phyloP scores from a whole-genome alignment of 2,888 invertebrate genomes.

The Lasioglossum oenotherae region DNA sequence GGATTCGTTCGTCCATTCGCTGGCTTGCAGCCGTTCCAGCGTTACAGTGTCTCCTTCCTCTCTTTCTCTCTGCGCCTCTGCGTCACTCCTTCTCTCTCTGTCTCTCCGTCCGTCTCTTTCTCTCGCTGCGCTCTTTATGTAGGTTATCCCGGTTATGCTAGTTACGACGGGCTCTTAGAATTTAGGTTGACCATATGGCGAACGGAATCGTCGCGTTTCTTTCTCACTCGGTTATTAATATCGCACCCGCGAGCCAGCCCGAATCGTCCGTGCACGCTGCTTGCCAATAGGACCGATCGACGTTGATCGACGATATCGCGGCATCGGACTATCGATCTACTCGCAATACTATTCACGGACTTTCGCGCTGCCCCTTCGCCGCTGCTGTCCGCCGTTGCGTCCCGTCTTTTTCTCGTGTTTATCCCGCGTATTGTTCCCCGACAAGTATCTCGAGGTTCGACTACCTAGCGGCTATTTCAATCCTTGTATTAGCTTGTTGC shows the following conservation, averaged over 20 bases:
- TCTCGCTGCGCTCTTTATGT: slow-evolving; percentile 61
- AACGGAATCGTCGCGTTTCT: slow-evolving; percentile 71
- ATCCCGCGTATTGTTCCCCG: background rate
- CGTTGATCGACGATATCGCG: slow-evolving; percentile 45
- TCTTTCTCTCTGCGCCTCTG: background rate
- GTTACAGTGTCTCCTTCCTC: slow-evolving; percentile 3
- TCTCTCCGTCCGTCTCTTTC: background rate
- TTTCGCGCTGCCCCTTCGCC: background rate
- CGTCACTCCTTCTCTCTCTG: background rate
- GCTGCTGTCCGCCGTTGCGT: background rate
- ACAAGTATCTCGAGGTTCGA: background rate
- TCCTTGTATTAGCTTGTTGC: background rate
- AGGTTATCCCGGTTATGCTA: slow-evolving; percentile 70
- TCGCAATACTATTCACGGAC: background rate
- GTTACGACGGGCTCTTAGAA: slow-evolving; percentile 69
- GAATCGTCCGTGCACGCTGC: slow-evolving; percentile 28
- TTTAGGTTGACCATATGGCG: slow-evolving; percentile 79
- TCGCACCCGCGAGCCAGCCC: slow-evolving; percentile 38
- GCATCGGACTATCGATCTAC: slow-evolving; percentile 24
- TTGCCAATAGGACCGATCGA: slow-evolving; percentile 56
- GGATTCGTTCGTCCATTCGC: slow-evolving; percentile 47
- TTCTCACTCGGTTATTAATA: slow-evolving; percentile 72
- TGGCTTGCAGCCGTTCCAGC: slow-evolving; percentile 30
- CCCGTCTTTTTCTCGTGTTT: background rate
- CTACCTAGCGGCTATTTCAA: background rate